These are phyloP conservation scores for Stegodyphus mimosarum DNA, from an alignment of 1,140 invertebrate species.

Conservation along the genomic window DNA sequence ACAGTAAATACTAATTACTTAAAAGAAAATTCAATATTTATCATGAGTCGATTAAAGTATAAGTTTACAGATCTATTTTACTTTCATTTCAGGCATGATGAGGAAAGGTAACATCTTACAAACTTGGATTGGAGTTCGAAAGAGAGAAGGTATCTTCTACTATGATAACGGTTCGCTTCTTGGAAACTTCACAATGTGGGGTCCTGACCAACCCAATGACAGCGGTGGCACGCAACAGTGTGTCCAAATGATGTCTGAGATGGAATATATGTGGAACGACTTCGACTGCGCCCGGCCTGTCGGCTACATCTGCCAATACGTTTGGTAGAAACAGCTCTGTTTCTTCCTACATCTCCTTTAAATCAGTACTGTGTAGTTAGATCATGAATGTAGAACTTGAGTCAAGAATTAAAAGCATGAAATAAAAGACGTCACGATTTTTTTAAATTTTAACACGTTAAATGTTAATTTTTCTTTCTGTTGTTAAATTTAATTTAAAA, in stretches of 20 bases:
- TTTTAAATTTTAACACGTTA: too few relatives aligned
- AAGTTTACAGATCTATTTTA: not conserved
- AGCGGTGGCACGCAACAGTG: slow-evolving; percentile 61
- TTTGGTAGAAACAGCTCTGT: slow-evolving; percentile 23
- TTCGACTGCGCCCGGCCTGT: slow-evolving; percentile 57
- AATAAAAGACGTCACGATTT: too few relatives aligned
- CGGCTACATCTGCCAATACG: slow-evolving; percentile 61
- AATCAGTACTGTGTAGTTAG: too few relatives aligned
- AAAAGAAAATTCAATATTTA: too few relatives aligned
- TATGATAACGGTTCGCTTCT: slow-evolving; percentile 54
- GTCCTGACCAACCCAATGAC: slow-evolving; percentile 62
- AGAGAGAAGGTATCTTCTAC: slow-evolving; percentile 48
- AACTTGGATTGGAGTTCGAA: slow-evolving; percentile 59
- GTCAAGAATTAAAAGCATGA: too few relatives aligned
- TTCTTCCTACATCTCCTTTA: too few relatives aligned
- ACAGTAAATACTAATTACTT: too few relatives aligned
- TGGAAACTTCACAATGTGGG: slow-evolving; percentile 50
- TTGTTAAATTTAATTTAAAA: too few relatives aligned
- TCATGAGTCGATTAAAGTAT: too few relatives aligned
- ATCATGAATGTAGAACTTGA: too few relatives aligned
- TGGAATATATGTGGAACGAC: slow-evolving; percentile 63
- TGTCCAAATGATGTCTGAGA: slow-evolving; percentile 60
- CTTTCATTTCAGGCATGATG: slow-evolving; percentile 34
- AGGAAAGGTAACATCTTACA: slow-evolving; percentile 52
- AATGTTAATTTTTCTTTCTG: too few relatives aligned